These are phyloP conservation scores for Creontiades dilutus DNA, from an alignment of 2,888 invertebrate species.

Conservation along the genomic window DNA sequence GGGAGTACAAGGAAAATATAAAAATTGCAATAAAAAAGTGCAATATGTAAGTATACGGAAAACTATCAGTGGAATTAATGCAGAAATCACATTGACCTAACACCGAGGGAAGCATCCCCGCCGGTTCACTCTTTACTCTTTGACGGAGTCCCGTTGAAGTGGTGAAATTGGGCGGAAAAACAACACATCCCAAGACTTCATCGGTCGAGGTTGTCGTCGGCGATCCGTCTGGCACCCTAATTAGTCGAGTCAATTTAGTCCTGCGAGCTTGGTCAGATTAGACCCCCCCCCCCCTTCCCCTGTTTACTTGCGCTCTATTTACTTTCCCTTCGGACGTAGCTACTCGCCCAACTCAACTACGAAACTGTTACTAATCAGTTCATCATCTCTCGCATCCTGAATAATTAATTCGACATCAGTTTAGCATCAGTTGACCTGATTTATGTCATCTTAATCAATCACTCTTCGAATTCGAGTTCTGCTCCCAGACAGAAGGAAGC, in stretches of 20 bases:
- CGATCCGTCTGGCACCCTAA: neutral
- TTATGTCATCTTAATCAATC: neutral
- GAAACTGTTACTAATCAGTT: constrained; percentile 1
- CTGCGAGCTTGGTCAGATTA: constrained; percentile 13
- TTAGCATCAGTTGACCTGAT: neutral
- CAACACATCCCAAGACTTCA: neutral
- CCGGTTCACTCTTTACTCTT: neutral
- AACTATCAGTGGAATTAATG: too few relatives aligned
- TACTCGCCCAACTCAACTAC: neutral
- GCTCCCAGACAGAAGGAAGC: too few relatives aligned
- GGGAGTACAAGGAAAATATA: too few relatives aligned
- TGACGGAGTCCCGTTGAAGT: constrained; percentile 10
- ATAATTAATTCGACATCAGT: neutral
- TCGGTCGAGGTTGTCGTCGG: neutral
- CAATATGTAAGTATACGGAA: too few relatives aligned
- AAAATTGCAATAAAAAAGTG: too few relatives aligned
- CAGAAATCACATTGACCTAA: too few relatives aligned
- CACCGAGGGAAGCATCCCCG: neutral
- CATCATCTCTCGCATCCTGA: neutral
- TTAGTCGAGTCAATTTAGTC: constrained; percentile 15
- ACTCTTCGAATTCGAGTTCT: too few relatives aligned
- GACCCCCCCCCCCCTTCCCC: neutral
- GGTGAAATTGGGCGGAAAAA: constrained; percentile 22
- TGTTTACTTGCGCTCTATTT: constrained; percentile 24
- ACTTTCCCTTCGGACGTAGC: neutral